phyloP scores from a whole-genome alignment of 2,888 invertebrate genomes.

The Eristalis arbustorum region DNA sequence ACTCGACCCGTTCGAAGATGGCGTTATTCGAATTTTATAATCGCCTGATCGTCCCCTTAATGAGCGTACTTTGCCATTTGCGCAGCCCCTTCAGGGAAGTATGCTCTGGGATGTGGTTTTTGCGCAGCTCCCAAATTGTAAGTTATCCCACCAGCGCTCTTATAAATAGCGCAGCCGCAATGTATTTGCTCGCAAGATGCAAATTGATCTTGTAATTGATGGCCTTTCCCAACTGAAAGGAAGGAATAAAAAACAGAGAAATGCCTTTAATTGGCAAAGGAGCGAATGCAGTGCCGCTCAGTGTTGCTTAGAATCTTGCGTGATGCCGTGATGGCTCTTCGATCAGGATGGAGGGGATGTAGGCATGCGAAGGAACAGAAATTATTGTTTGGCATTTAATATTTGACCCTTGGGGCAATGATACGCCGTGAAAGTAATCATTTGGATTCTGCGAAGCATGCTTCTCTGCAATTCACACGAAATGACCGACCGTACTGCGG shows the following conservation, averaged over 20 bases:
- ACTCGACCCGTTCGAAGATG: conserved; percentile 2
- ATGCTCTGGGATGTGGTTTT: not conserved
- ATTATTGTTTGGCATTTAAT: conserved; percentile 48
- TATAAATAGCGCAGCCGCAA: not conserved
- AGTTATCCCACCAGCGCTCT: not conserved
- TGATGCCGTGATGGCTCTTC: conserved; percentile 52
- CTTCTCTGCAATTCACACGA: conserved; percentile 11
- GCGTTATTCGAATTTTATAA: conserved; percentile 28
- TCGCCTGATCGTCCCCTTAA: conserved; percentile 27
- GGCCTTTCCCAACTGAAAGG: conserved; percentile 4
- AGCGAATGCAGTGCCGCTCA: not conserved
- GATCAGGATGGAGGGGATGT: not conserved
- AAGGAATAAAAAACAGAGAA: conserved; percentile 15
- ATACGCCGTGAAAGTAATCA: conserved; percentile 27
- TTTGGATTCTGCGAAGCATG: conserved; percentile 25
- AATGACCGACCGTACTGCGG: not conserved
- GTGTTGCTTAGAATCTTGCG: conserved; percentile 48
- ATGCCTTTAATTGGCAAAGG: conserved; percentile 45
- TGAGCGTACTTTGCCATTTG: conserved; percentile 42
- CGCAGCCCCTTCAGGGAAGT: conserved; percentile 1
- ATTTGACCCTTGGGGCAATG: conserved; percentile 41
- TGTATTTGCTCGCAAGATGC: conserved; percentile 16
- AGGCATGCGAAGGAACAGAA: conserved; percentile 16
- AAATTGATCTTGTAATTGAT: conserved; percentile 53
- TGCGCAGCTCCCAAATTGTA: not conserved